Evolutionary conservation across 2,797 vertebrate species (phyloP), one percentile per base, ranked within the genome.

Genomic region (Sebastes ruberrimus): DNA sequence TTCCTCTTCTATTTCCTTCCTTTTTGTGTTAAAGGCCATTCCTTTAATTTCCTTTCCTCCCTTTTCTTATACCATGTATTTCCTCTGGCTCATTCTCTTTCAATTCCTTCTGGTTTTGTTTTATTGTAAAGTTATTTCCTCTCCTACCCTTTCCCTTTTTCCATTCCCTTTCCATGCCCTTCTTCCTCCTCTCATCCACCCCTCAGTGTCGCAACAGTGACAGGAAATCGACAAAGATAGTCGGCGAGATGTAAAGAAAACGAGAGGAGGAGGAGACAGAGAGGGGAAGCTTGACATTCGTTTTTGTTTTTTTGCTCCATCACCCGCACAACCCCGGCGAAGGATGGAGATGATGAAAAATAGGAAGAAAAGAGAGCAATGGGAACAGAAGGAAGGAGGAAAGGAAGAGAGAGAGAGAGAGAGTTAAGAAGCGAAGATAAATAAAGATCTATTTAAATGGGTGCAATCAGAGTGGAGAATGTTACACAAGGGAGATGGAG

Each of bases 381-480:
- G 8, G 53, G 6, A 81, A 77, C 42, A 75, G 72, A 83, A 10
- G 32, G 56, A 59, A 75, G 74, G 80, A 10, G 35, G 56, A 59
- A 25, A 38, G 62, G 7, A 56, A 13, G 42, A 49, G 14, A 77
- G 55, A 10, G 25, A 30, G n/a, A 59, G 5, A 30, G 32, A 56
- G 38, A 64, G 80, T 7, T 28, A 72, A 78, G 71, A 78, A 76
- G 84, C 38, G 49, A 62, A 68, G 75, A 86, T 70, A 83, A 89
- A 88, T 83, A 80, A 78, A 83, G 74, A 79, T 92, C 76, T 88
- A 82, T 86, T 89, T 87, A 89, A 92, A 91, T 87, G 83, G 85
- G 38, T 66, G 88, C 83, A 91, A 89, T 91, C 89, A 91, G 78
- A 68, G 84, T 6, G 56, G 53, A 78, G 80, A 88, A 81, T 72